Percentiles rank a stretch among this genome's conserved stretches.
These are phyloP conservation scores for Elymnias hypermnestra DNA, from an alignment of 1,140 invertebrate species.

Conservation along the genomic window DNA sequence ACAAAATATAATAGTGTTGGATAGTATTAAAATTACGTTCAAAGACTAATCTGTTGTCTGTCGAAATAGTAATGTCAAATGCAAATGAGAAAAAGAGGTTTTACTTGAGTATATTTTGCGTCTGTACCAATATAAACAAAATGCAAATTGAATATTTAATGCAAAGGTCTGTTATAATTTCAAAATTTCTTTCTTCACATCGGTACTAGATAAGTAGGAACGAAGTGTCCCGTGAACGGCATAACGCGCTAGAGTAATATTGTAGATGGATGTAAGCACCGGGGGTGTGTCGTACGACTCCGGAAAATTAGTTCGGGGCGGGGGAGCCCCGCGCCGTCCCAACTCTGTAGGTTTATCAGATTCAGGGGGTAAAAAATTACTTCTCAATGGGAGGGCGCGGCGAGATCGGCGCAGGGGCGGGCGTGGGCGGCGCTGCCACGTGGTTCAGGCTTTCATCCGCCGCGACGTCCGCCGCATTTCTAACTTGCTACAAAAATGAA, in stretches of 20 bases:
- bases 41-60: no score
- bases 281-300: conserved; percentile 74
- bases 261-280: conserved; percentile 73
- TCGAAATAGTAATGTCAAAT: no score
- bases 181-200: conserved; percentile 51
- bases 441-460: conserved; percentile 41
- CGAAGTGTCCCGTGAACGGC: conserved; percentile 63
- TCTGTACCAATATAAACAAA: no score
- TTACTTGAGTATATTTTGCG: no score
- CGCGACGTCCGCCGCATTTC: conserved; percentile 39
- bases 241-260: conserved; percentile 73
- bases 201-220: conserved; percentile 61
- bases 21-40: no score
- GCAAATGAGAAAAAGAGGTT: no score
- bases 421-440: conserved; percentile 62
- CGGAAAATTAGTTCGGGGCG: conserved; percentile 74
- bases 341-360: conserved; percentile 64
- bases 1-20: not conserved
- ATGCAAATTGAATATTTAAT: conserved; percentile 6
- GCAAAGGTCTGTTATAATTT: conserved; percentile 38
- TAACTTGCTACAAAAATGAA: conserved; percentile 29
- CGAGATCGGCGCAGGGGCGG: conserved; percentile 51
- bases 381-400: conserved; percentile 71
- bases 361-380: conserved; percentile 73
- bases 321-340: conserved; percentile 53